Evolutionary conservation across 1,140 invertebrate species (phyloP), one percentile per base, ranked within the genome.

Genomic region (Zaprionus inermis): DNA sequence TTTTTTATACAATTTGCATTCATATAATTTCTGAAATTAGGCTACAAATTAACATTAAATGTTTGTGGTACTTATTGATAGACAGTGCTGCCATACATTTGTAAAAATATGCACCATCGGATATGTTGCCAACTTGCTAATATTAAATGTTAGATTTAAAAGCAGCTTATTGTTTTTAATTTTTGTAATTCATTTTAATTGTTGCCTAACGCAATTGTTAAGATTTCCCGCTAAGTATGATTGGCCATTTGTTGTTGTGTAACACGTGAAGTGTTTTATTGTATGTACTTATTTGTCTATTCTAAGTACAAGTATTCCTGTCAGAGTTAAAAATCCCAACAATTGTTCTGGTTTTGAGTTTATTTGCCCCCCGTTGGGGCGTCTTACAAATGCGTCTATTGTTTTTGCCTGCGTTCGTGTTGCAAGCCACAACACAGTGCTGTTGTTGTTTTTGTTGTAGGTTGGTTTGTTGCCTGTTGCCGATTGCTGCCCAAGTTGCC

Each of bases 341-440:
- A 78, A 86, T 84, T 85, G 78, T 84, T 85, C 78, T 85, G 58
- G 70, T 72, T 68, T 86, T 81, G 70, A 82, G 79, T 81, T 84
- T 82, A 89, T 89, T 89, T 89, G 84, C 80, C 84, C 84, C 83
- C 83, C 74, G 85, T 83, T 80, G 84, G 71, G 77, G 80, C 84
- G 65, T 68, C 71, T 78, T 79, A 89, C 81, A 90, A 88, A 85
- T 84, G 80, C 69, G 75, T 89, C 78, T 84, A 89, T 89, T 88
- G 84, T 88, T 76, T 56, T 66, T 55, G 69, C 38, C n/a, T 66
- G 70, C 46, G 66, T 72, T 67, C 55, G 71, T 74, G 79, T 76
- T 78, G 79, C 77, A 65, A 54, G 58, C 71, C 69, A 20, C 72
- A 60, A 70, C 65, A 57, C 68, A 60, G 3, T 12, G 44, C 18